Evolutionary conservation across 2,888 invertebrate species (phyloP).

Genomic region (Brenthis daphne): DNA sequence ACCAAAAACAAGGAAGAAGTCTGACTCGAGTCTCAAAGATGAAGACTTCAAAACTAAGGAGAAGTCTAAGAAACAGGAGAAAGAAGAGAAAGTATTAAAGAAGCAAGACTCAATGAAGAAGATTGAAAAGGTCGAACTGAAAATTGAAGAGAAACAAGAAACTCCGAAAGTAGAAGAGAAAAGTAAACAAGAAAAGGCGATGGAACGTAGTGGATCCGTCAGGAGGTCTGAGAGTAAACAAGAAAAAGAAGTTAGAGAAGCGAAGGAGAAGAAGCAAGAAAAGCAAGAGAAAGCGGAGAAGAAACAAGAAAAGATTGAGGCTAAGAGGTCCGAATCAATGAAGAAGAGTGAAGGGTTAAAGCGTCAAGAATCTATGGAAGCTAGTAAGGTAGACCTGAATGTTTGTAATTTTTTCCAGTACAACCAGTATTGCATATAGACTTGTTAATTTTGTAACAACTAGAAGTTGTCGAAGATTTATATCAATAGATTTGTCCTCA

Average conservation of each 20-base stretch:
- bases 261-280: constrained; percentile 58
- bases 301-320: constrained; percentile 54
- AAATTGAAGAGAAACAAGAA: constrained; percentile 48
- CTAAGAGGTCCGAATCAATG: constrained; percentile 63
- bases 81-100: constrained; percentile 56
- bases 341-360: constrained; percentile 65
- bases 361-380: constrained; percentile 70
- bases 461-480: too few species aligned
- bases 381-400: constrained; percentile 55
- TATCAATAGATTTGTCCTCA: too few species aligned
- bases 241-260: constrained; percentile 44
- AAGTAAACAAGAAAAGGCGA: constrained; percentile 46
- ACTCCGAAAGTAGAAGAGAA: constrained; percentile 45
- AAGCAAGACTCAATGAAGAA: constrained; percentile 55
- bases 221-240: constrained; percentile 51
- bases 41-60: constrained; percentile 64
- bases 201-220: constrained; percentile 64
- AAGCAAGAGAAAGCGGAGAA: constrained; percentile 62
- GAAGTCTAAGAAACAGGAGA: constrained; percentile 56
- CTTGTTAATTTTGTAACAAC: neutral
- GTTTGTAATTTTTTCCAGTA: neutral
- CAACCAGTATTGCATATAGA: too few species aligned
- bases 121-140: constrained; percentile 51
- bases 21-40: constrained; percentile 72
- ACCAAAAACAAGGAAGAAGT: constrained; percentile 66